Evolutionary conservation across 2,113 vertebrate species (phyloP).

Genomic region (Lates calcarifer): DNA sequence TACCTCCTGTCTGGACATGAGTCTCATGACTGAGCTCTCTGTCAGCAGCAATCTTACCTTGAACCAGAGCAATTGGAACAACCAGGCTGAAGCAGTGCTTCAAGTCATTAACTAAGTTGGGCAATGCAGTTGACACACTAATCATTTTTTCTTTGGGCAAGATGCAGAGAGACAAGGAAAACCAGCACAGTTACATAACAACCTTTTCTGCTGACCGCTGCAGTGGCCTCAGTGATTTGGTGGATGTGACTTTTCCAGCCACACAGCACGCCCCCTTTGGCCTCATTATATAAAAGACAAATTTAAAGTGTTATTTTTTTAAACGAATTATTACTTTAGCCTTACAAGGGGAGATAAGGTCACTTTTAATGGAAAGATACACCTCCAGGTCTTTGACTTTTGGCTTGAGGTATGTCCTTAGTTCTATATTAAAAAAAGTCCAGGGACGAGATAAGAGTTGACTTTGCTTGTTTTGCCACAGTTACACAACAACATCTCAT

Average conservation of each 20-base stretch:
- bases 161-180: constrained; percentile 47
- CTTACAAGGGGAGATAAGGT: neutral
- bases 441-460: neutral
- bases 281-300: constrained; percentile 57
- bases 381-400: neutral
- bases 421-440: constrained; percentile 2
- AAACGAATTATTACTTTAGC: constrained; percentile 9
- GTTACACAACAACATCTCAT: constrained; percentile 66
- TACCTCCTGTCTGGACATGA: neutral
- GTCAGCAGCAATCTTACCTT: constrained; percentile 16
- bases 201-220: constrained; percentile 52
- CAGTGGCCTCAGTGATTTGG: constrained; percentile 37
- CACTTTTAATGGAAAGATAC: neutral
- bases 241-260: constrained; percentile 48
- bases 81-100: constrained; percentile 3
- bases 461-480: constrained; percentile 21
- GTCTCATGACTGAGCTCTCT: neutral
- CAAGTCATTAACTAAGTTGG: constrained; percentile 9
- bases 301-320: neutral
- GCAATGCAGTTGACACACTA: constrained; percentile 3
- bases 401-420: neutral
- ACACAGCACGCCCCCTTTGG: constrained; percentile 15
- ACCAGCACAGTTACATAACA: constrained; percentile 68
- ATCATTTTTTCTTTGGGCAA: constrained; percentile 22
- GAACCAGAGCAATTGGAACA: neutral